These are phyloP conservation scores for Tipula vernalis DNA, from an alignment of 2,888 invertebrate genomes.

Conservation along the genomic window DNA sequence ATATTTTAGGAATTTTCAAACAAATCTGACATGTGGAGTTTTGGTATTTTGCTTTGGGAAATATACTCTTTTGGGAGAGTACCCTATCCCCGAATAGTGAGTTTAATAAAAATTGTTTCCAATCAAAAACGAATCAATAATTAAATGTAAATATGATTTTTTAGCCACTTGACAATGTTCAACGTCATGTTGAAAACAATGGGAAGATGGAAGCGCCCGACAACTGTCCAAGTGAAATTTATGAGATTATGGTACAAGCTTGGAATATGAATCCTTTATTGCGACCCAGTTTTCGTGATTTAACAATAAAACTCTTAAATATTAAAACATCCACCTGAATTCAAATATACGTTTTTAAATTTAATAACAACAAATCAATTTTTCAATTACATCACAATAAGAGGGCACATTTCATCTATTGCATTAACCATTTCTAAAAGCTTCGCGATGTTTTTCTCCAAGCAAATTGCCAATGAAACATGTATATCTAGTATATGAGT, in stretches of 20 bases:
- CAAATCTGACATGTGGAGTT: conserved; percentile 99
- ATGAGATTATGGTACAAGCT: conserved; percentile 91
- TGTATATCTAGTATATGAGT: neutral
- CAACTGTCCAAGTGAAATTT: conserved; percentile 91
- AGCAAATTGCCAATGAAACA: neutral
- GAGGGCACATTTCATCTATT: neutral
- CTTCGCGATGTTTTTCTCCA: neutral
- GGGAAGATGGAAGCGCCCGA: conserved; percentile 99
- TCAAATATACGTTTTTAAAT: neutral
- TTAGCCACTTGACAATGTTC: conserved; percentile 84
- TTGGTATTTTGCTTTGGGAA: conserved; percentile 97
- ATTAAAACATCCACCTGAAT: conserved; percentile 22
- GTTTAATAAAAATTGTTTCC: conserved; percentile 32
- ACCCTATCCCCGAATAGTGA: conserved; percentile 97
- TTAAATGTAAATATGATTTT: conserved; percentile 18
- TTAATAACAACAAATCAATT: neutral
- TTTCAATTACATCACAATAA: neutral
- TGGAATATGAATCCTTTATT: conserved; percentile 86
- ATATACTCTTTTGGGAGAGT: conserved; percentile 99
- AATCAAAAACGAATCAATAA: too few relatives aligned
- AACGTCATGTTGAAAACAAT: conserved; percentile 95
- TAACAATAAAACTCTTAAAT: conserved; percentile 34
- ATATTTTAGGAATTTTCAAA: conserved; percentile 87
- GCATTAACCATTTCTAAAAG: neutral
- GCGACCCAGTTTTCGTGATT: conserved; percentile 68